phyloP scores from a whole-genome alignment of 2,113 vertebrate species.

The Crotophaga sulcirostris region DNA sequence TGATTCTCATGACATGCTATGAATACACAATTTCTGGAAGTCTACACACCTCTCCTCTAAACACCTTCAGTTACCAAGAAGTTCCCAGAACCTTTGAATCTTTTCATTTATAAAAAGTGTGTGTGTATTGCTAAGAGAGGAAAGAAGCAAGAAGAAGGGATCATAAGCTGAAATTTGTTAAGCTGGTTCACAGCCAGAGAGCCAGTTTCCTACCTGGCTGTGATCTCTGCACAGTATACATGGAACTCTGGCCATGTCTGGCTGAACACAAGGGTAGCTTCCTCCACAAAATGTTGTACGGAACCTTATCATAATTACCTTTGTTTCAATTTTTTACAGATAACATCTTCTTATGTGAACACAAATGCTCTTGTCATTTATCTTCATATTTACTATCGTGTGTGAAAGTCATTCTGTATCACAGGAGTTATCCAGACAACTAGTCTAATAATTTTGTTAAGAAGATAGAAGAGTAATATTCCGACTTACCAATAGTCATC shows the following conservation, averaged over 20 bases:
- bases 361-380: neutral
- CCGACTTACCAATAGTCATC: constrained; percentile 93
- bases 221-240: neutral
- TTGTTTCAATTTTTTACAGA: neutral
- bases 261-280: neutral
- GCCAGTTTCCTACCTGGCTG: neutral
- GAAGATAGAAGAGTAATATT: neutral
- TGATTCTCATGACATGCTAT: neutral
- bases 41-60: neutral
- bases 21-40: neutral
- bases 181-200: neutral
- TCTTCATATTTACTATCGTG: neutral
- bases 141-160: neutral
- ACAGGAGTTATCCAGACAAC: neutral
- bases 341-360: neutral
- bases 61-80: neutral
- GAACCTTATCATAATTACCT: neutral
- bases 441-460: neutral
- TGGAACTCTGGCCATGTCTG: neutral
- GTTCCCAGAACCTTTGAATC: neutral
- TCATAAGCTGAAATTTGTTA: neutral
- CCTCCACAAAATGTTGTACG: neutral
- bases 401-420: neutral
- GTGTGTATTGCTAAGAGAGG: neutral
- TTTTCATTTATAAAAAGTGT: neutral